Evolutionary conservation across 2,797 vertebrate genomes (phyloP), one percentile per base, ranked within the genome.

Genomic region (Lateolabrax maculatus): DNA sequence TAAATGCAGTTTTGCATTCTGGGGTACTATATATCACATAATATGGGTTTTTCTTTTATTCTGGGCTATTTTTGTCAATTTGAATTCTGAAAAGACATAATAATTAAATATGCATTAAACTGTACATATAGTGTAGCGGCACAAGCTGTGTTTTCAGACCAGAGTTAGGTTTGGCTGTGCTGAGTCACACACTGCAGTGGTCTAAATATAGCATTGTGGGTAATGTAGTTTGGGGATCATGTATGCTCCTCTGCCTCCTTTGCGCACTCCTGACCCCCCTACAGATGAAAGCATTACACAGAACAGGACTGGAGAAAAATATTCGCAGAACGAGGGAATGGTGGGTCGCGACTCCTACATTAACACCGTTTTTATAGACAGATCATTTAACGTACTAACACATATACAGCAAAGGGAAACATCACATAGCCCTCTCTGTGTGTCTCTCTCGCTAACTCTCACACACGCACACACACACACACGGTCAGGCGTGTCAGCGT

Each of bases 161-260:
- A 70, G 18, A 71, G 63, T 29, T 62, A 77, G 67, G 78, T 75
- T 70, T 12, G 62, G 77, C 81, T 75, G 71, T 90, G 93, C 91
- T 93, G 92, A 93, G 87, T 94, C 93, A 94, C 84, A 89, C 81
- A 92, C 92, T 93, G 93, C 93, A 93, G 93, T 90, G 89, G 58
- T 88, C 92, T 92, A 94, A 94, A 94, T 92, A 91, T 93, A 93
- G 93, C 75, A 90, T 88, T 84, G 41, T 92, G 90, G 89, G 87
- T 91, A 90, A 87, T 87, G 90, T 91, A 90, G 90, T 89, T 53
- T 57, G 27, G 37, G 34, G 67, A 72, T 75, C 76, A 79, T 68
- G 75, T 15, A 39, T 73, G 65, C 75, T 49, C 63, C 39, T 75
- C 71, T 66, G 68, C 48, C 37, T 64, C 60, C n/a, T 69, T 44